These are phyloP conservation scores for Physella acuta DNA, from an alignment of 1,140 invertebrate species.

Conservation along the genomic window DNA sequence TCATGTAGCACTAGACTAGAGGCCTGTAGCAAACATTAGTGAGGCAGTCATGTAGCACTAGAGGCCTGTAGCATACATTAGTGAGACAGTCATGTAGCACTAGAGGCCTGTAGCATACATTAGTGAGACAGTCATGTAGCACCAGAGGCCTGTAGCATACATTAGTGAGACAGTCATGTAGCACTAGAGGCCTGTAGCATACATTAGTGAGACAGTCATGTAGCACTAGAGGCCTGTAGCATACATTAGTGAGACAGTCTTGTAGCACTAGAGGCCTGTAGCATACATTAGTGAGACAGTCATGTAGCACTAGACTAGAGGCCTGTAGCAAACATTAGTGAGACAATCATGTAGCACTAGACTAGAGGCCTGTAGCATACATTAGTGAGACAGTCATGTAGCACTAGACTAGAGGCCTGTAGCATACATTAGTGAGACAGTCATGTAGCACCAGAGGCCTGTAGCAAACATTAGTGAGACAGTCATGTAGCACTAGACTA, in stretches of 20 bases:
- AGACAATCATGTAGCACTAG: slow-evolving; percentile 55
- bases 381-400: slow-evolving; percentile 59
- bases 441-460: slow-evolving; percentile 48
- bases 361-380: slow-evolving; percentile 41
- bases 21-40: slow-evolving; percentile 35
- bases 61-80: slow-evolving; percentile 42
- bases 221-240: slow-evolving; percentile 40
- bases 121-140: slow-evolving; percentile 57
- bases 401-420: slow-evolving; percentile 39
- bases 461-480: slow-evolving; percentile 54
- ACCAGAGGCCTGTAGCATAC: slow-evolving; percentile 39
- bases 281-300: slow-evolving; percentile 42
- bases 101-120: slow-evolving; percentile 49
- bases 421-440: too few relatives aligned
- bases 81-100: slow-evolving; percentile 43
- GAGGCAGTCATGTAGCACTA: slow-evolving; percentile 55
- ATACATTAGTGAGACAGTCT: too few relatives aligned
- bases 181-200: slow-evolving; percentile 47
- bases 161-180: slow-evolving; percentile 44
- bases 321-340: slow-evolving; percentile 54
- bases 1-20: slow-evolving; percentile 53
- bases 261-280: slow-evolving; percentile 56
- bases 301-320: slow-evolving; percentile 47
- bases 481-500: slow-evolving; percentile 54
- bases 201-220: slow-evolving; percentile 59